Percentiles rank a stretch among this genome's conserved stretches.
These are phyloP conservation scores for Trichopoda pennipes DNA, from an alignment of 2,888 invertebrate genomes.

Conservation along the genomic window DNA sequence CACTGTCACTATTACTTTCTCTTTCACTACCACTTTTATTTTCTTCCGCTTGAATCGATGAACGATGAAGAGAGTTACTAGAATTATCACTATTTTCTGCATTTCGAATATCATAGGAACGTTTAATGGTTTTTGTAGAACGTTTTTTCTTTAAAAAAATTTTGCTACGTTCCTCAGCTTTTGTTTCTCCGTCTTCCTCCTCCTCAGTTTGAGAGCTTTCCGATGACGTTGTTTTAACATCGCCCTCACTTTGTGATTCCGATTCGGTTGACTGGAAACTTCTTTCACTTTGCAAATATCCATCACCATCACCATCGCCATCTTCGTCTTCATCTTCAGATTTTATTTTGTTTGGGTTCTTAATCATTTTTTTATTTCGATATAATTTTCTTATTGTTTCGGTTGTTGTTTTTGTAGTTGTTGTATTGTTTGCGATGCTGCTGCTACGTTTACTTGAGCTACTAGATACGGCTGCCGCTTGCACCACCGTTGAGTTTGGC, in stretches of 20 bases:
- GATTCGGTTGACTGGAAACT: constrained; percentile 82
- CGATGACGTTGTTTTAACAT: constrained; percentile 57
- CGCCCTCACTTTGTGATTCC: constrained; percentile 78
- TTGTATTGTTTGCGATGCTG: constrained; percentile 5
- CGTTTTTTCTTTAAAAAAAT: constrained; percentile 40
- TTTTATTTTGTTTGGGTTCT: constrained; percentile 19
- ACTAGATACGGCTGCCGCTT: constrained; percentile 47
- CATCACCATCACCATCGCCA: constrained; percentile 77
- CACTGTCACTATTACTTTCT: constrained; percentile 67
- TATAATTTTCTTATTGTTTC: constrained; percentile 35
- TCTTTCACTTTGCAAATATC: constrained; percentile 82
- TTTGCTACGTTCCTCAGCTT: constrained; percentile 18
- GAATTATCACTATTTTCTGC: constrained; percentile 14
- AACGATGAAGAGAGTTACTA: background rate
- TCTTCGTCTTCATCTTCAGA: constrained; percentile 39
- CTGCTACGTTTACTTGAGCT: constrained; percentile 13
- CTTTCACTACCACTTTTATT: constrained; percentile 71
- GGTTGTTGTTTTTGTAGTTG: background rate
- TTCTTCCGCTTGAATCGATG: constrained; percentile 77
- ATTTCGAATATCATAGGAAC: constrained; percentile 50
- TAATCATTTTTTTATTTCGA: constrained; percentile 60
- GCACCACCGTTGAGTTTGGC: constrained; percentile 59
- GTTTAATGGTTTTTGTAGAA: constrained; percentile 31
- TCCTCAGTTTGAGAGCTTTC: constrained; percentile 24
- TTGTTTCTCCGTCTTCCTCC: background rate